These are phyloP conservation scores for Siderastrea radians DNA, from an alignment of 92 coral and sea anemone species.

Conservation along the genomic window DNA sequence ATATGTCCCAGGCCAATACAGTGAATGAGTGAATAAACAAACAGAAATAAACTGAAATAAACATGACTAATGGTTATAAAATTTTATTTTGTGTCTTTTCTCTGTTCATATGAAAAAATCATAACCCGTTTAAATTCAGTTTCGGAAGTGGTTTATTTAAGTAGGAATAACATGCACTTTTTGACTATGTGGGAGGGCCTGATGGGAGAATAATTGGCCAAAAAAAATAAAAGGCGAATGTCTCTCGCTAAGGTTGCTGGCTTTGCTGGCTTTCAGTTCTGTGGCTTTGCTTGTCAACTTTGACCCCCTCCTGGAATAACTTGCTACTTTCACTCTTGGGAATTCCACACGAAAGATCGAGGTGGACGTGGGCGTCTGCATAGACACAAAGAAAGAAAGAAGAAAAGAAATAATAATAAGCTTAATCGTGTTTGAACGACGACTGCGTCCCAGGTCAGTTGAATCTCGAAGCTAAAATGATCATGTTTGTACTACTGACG, in stretches of 20 bases:
- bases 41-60: not conserved
- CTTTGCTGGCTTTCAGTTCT: not conserved
- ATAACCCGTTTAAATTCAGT: conserved; percentile 4
- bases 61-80: conserved; percentile 15
- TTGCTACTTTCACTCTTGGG: conserved; percentile 51
- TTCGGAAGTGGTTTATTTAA: conserved; percentile 25
- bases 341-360: conserved; percentile 39
- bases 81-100: conserved; percentile 15
- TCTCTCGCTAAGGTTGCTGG: conserved; percentile 20
- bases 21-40: conserved; percentile 3
- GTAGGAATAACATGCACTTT: conserved; percentile 32
- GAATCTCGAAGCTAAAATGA: too few species aligned
- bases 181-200: conserved; percentile 34
- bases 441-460: too few species aligned
- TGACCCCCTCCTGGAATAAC: conserved; percentile 31
- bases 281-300: conserved; percentile 3
- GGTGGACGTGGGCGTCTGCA: conserved; percentile 45
- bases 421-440: too few species aligned
- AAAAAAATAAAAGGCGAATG: conserved; percentile 12
- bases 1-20: not conserved
- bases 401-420: not conserved
- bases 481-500: too few species aligned
- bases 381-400: conserved; percentile 7
- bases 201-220: conserved; percentile 5
- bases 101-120: conserved; percentile 27